A percentile compares a stretch with the other conserved stretches of the same genome.
Evolutionary conservation across 2,113 vertebrate genomes (phyloP).

Genomic region (Mus pahari): DNA sequence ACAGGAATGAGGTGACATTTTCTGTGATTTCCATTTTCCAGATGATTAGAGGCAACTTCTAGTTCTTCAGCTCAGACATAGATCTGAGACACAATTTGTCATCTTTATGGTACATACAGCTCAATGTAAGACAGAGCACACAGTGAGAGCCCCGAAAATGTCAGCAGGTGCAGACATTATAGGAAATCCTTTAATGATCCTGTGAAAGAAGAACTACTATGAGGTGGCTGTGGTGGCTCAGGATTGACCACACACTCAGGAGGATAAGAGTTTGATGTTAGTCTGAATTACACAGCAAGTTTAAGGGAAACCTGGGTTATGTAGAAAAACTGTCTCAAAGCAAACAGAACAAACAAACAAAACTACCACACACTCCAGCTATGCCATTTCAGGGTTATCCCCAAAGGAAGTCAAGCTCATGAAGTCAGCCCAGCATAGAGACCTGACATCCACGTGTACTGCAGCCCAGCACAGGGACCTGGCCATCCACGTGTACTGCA

Average conservation of each 20-base stretch:
- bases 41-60: background rate
- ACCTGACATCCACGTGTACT: too few relatives aligned
- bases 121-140: background rate
- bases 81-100: background rate
- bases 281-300: background rate
- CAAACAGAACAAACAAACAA: background rate
- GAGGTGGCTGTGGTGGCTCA: background rate
- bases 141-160: background rate
- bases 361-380: background rate
- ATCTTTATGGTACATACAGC: background rate
- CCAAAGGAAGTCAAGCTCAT: background rate
- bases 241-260: background rate
- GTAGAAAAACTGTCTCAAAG: background rate
- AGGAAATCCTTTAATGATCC: background rate
- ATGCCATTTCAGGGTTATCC: background rate
- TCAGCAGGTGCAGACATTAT: background rate
- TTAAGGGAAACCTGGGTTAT: background rate
- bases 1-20: background rate
- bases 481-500: too few relatives aligned
- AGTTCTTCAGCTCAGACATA: background rate
- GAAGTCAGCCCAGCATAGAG: background rate
- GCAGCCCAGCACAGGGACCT: background rate
- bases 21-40: background rate
- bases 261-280: background rate
- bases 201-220: background rate